Evolutionary conservation across 2,797 vertebrate species (phyloP), one percentile per base, ranked within the genome.

Genomic region (Helicolenus hilgendorfi): DNA sequence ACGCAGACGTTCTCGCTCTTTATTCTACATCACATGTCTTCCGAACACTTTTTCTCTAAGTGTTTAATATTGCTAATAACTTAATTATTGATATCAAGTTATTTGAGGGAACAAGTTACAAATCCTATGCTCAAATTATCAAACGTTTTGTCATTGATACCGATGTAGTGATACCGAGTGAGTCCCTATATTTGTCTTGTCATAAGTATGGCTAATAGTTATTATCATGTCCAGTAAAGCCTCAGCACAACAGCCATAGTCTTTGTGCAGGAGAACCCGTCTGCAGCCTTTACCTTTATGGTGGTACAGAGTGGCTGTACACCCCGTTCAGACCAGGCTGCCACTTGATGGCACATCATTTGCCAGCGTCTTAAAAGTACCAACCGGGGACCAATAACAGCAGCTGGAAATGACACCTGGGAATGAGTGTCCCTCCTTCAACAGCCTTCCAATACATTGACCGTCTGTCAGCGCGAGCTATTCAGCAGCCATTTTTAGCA

Each of bases 321-420:
- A 31, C 14, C 20, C 6, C 29, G 22, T 49, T 56, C 45, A 27
- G 31, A 77, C 36, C 79, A 79, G 72, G 71, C 67, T 69, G 49
- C 22, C 72, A 9, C 41, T 53, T 49, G 36, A 41, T 41, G 36
- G 36, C 70, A 63, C 27, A 72, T 38, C 41, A 38, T 62, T 79
- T 74, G 15, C 60, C 71, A 67, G 5, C 2, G 9, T 26, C 59
- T 69, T 71, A 36, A 79, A 86, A 77, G 55, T 60, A 68, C 41
- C 83, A 60, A 63, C 20, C 13, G 14, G 53, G 45, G 56, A 70
- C 58, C 79, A 81, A 49, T 70, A 68, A 24, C 41, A 71, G 27
- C 81, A 86, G 35, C 69, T 79, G 62, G 26, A 77, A 65, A 75
- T 53, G 35, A 77, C 36, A 68, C 59, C 33, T 26, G 24, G 75